Conservation (phyloP, 2,797 vertebrate species). For the Lagodon rhomboides region DNA sequence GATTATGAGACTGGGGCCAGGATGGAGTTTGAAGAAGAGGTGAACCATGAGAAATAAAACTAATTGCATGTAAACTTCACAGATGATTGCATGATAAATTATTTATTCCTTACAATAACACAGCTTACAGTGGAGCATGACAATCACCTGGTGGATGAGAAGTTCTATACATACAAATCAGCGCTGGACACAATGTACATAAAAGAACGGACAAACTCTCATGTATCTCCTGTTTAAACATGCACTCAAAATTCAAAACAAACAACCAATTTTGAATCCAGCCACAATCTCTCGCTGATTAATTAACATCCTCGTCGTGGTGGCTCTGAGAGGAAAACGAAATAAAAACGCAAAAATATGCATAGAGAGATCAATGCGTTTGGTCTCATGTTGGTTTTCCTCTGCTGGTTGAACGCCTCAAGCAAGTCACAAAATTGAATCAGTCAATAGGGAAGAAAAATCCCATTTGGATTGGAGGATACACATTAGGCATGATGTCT, state of each 20-base stretch:
- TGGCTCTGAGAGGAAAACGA: conserved; percentile 43
- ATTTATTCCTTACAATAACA: conserved; percentile 18
- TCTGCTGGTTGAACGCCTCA: conserved; percentile 52
- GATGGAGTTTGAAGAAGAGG: not conserved
- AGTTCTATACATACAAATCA: not conserved
- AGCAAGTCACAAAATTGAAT: conserved; percentile 63
- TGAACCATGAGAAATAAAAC: conserved; percentile 14
- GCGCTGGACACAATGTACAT: not conserved
- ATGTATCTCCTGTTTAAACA: conserved; percentile 31
- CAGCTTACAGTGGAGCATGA: not conserved
- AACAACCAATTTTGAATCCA: conserved; percentile 32
- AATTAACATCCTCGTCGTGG: conserved; percentile 52
- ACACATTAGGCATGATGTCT: conserved; percentile 54
- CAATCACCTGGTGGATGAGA: not conserved
- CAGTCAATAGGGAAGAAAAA: conserved; percentile 62
- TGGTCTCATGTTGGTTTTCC: conserved; percentile 46
- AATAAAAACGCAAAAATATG: conserved; percentile 50
- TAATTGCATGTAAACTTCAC: conserved; percentile 27
- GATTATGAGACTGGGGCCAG: conserved; percentile 10
- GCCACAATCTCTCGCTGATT: conserved; percentile 49
- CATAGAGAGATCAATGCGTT: conserved; percentile 31
- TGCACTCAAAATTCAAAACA: conserved; percentile 35
- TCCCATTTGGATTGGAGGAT: conserved; percentile 48
- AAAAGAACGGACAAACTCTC: not conserved
- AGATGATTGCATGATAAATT: conserved; percentile 16